phyloP scores from a whole-genome alignment of 1,140 invertebrate species.

The Trachelipus rathkii region DNA sequence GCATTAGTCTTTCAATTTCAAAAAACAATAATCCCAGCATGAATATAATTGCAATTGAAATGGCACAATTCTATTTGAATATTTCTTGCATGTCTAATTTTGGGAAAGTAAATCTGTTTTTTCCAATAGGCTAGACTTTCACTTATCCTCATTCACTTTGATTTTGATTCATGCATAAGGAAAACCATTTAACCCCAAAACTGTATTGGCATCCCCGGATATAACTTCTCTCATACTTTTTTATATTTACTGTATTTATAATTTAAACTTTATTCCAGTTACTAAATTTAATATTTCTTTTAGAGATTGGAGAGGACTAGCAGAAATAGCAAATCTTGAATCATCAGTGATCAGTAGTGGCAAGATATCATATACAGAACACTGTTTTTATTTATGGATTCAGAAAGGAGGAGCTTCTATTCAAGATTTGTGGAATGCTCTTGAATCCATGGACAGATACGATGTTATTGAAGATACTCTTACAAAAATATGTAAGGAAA shows the following conservation, averaged over 20 bases:
- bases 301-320: conserved; percentile 44
- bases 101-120: background rate
- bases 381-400: conserved; percentile 37
- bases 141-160: background rate
- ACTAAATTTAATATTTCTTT: background rate
- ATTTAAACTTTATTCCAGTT: background rate
- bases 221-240: too few species aligned
- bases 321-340: conserved; percentile 37
- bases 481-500: conserved; percentile 31
- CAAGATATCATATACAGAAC: conserved; percentile 40
- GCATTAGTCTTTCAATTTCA: too few species aligned
- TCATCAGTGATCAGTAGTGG: conserved; percentile 32
- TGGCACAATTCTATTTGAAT: too few species aligned
- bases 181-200: background rate
- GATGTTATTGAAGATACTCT: conserved; percentile 42
- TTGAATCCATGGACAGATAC: conserved; percentile 41
- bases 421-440: conserved; percentile 21
- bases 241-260: background rate
- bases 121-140: background rate
- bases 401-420: conserved; percentile 29
- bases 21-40: too few species aligned
- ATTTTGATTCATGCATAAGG: background rate
- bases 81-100: too few species aligned
- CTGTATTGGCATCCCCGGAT: background rate
- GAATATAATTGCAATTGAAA: too few species aligned